These are phyloP conservation scores for Pterostichus madidus DNA, from an alignment of 2,888 invertebrate genomes.

Conservation along the genomic window DNA sequence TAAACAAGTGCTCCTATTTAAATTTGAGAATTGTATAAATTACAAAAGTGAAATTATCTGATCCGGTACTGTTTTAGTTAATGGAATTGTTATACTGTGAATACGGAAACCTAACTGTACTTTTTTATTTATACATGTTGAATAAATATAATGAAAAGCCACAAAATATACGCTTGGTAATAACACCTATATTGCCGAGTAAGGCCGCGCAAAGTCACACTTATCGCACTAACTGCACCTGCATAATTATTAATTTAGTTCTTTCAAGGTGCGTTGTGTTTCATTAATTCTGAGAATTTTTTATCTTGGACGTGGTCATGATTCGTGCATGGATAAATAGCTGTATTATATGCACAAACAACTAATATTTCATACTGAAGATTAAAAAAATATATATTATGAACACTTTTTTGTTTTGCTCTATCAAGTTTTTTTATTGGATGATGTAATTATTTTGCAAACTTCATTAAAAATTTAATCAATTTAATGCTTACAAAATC, in stretches of 20 bases:
- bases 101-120: slow-evolving; percentile 46
- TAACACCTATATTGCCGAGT: slow-evolving; percentile 16
- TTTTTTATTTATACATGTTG: slow-evolving; percentile 31
- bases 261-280: slow-evolving; percentile 42
- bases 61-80: background rate
- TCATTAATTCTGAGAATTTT: slow-evolving; percentile 45
- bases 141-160: slow-evolving; percentile 40
- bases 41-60: too few relatives aligned
- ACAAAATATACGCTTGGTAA: slow-evolving; percentile 22
- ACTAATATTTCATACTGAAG: background rate
- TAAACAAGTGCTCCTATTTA: too few relatives aligned
- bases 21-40: too few relatives aligned
- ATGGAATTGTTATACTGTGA: slow-evolving; percentile 35
- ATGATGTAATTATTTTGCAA: too few relatives aligned
- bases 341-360: background rate
- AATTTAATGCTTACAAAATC: too few relatives aligned
- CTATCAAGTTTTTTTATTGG: too few relatives aligned
- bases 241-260: slow-evolving; percentile 43
- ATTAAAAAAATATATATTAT: background rate
- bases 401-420: background rate
- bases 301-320: slow-evolving; percentile 24
- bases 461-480: too few relatives aligned
- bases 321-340: background rate
- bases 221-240: slow-evolving; percentile 30
- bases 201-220: slow-evolving; percentile 20